phyloP scores from a whole-genome alignment of 2,888 invertebrate genomes.

The Cosmorhoe ocellata region DNA sequence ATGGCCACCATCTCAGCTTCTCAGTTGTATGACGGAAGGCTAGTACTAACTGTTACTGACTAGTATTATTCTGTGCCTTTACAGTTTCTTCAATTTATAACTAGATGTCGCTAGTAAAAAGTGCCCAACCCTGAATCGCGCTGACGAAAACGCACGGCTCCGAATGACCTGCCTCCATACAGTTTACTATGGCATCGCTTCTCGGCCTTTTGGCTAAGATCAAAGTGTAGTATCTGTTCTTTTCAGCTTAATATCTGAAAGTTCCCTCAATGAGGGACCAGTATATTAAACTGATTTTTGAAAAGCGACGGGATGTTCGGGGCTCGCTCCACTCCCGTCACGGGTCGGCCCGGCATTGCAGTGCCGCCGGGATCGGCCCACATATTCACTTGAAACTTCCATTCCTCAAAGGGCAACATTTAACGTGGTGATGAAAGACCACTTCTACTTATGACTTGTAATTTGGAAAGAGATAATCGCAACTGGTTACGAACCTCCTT shows the following conservation, averaged over 20 bases:
- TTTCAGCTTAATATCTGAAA: conserved; percentile 26
- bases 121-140: conserved; percentile 9
- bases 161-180: neutral
- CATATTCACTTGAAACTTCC: neutral
- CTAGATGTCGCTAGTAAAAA: conserved; percentile 17
- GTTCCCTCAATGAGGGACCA: conserved; percentile 23
- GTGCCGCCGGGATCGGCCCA: conserved; percentile 25
- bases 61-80: conserved; percentile 2
- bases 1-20: neutral
- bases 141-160: conserved; percentile 17
- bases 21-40: too few relatives aligned
- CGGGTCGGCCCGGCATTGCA: conserved; percentile 26
- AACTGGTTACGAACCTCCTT: too few relatives aligned
- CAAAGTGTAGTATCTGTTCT: conserved; percentile 26
- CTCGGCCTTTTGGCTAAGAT: conserved; percentile 26
- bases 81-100: neutral
- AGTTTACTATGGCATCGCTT: conserved; percentile 7
- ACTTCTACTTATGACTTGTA: too few relatives aligned
- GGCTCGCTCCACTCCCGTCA: conserved; percentile 25
- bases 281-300: conserved; percentile 25
- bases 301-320: conserved; percentile 22
- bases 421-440: too few relatives aligned
- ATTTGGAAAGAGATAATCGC: too few relatives aligned
- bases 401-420: neutral
- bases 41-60: neutral